phyloP scores from a whole-genome alignment of 2,113 vertebrate species.

The Takifugu bimaculatus region DNA sequence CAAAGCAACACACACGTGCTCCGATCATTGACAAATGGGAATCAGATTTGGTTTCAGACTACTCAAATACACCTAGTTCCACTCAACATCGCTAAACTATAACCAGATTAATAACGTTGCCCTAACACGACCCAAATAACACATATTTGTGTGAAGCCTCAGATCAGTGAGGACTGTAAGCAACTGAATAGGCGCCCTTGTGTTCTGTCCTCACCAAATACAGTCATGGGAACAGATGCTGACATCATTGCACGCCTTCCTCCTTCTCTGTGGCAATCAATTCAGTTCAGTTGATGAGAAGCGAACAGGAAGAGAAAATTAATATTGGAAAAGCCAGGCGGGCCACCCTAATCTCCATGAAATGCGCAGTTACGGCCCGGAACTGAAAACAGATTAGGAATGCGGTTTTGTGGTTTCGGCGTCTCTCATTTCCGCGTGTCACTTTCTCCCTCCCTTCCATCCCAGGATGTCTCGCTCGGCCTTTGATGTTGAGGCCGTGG shows the following conservation, averaged over 20 bases:
- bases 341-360: constrained; percentile 7
- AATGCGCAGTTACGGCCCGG: constrained; percentile 15
- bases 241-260: neutral
- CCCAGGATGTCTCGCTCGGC: constrained; percentile 12
- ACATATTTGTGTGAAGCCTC: neutral
- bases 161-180: neutral
- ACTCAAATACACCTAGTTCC: neutral
- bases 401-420: constrained; percentile 25
- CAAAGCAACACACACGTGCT: too few relatives aligned
- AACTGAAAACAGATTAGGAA: constrained; percentile 22
- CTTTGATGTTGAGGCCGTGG: constrained; percentile 51
- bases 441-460: constrained; percentile 21
- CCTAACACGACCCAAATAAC: neutral
- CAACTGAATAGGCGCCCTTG: neutral
- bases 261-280: constrained; percentile 7
- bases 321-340: constrained; percentile 10
- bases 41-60: neutral
- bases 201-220: neutral
- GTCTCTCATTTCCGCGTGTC: constrained; percentile 26
- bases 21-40: neutral
- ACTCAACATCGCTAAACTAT: neutral
- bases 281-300: constrained; percentile 12
- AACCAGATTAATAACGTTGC: constrained; percentile 1
- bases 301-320: constrained; percentile 1
- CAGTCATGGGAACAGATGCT: constrained; percentile 15